Base-by-base conservation (phyloP, 1,140 invertebrate species). In the Drosophila aff. region DNA sequence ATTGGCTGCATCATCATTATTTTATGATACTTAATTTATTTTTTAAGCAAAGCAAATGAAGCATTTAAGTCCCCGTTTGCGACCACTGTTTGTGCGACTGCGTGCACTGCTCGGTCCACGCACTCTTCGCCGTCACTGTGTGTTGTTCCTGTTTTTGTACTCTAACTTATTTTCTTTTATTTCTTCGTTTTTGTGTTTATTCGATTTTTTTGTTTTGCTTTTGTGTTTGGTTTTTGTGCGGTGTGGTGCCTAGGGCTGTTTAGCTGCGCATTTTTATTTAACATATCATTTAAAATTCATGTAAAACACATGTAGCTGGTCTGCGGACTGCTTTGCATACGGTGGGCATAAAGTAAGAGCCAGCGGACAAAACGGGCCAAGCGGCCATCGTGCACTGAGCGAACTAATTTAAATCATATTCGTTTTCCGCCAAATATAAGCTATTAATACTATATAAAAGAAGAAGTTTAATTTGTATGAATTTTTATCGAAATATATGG, bases 211-310 rank as follows among this genome's bases (percentile, higher is more conserved):
- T 63, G 50, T 41, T 60, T 74, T 61, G 41, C 55, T 46, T 63
- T 74, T 61, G 36, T 64, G 33, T 62, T 81, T 75, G 61, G 66
- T 66, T 55, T 55, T 63, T 61, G 28, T 31, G 28, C 28, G 28
- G 44, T 58, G 66, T 63, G 72, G 31, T 47, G 66, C 79, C 79
- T 66, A 65, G 73, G 86, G 82, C 86, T 82, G 82, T 87, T 86
- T 86, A 90, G 86, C 76, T 91, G 82, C 86, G 86, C 86, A 91
- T 91, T 91, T 91, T 89, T 87, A 87, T 91, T 82, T 91, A 91
- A 91, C 87, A 91, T 91, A 91, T 91, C 87, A 91, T 91, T 91
- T 91, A 91, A 91, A 91, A 91, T 91, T 91, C 87, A 91, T 91
- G 87, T 91, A 87, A 91, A 91, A 91, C 87, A 91, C 87, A 91